A percentile compares a stretch with the other conserved stretches of the same genome.
phyloP scores from a whole-genome alignment of 1,140 invertebrate genomes.

The Nilaparvata lugens region DNA sequence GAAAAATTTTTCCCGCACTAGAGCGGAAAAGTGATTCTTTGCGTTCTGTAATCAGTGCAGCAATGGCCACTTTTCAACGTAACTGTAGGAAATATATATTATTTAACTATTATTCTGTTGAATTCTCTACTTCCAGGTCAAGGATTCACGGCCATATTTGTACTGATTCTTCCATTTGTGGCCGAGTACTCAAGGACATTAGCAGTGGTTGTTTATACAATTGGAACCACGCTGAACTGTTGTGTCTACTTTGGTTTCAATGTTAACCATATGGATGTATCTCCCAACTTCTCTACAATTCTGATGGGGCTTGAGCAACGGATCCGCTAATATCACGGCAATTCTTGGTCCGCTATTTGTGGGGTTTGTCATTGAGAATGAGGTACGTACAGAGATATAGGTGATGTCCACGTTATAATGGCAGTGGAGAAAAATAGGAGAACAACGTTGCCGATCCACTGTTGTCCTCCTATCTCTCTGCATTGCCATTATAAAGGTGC shows the following conservation, averaged over 20 bases:
- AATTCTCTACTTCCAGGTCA: background rate
- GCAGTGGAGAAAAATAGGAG: no score
- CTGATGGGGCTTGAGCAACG: slow-evolving; percentile 60
- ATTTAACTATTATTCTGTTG: slow-evolving; percentile 55
- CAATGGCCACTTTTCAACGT: no score
- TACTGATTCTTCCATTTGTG: background rate
- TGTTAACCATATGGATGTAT: slow-evolving; percentile 54
- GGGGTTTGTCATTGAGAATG: slow-evolving; percentile 9
- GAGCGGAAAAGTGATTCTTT: no score
- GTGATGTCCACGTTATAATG: no score
- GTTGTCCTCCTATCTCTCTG: no score
- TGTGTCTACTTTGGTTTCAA: slow-evolving; percentile 59
- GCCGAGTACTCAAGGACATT: slow-evolving; percentile 20
- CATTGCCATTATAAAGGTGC: no score
- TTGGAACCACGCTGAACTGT: slow-evolving; percentile 47
- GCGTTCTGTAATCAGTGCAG: no score
- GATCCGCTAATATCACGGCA: slow-evolving; percentile 51
- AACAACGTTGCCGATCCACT: no score
- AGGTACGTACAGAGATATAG: no score
- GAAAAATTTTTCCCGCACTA: no score
- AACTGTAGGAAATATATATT: no score
- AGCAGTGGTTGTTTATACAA: slow-evolving; percentile 34
- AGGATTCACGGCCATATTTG: slow-evolving; percentile 17
- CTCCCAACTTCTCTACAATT: slow-evolving; percentile 64
- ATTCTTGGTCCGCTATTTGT: slow-evolving; percentile 49